Conservation (phyloP, 2,113 vertebrate species). For the Pteronura brasiliensis region DNA sequence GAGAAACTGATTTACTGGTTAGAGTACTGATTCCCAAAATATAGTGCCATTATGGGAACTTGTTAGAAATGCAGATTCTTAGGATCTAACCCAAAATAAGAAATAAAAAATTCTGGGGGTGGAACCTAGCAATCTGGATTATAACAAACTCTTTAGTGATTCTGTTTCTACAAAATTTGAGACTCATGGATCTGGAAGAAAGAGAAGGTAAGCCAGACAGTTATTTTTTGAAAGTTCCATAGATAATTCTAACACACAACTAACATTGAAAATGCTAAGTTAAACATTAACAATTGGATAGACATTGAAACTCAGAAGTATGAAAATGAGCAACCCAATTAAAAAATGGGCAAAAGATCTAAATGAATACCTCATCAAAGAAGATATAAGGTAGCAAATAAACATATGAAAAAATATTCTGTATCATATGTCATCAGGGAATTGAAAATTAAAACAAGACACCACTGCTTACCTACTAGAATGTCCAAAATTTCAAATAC, state of each 20-base stretch:
- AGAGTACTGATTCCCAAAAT: not conserved
- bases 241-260: not conserved
- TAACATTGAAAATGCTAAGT: not conserved
- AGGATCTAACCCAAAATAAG: not conserved
- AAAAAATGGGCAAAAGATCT: not conserved
- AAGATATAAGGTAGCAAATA: not conserved
- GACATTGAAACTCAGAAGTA: not conserved
- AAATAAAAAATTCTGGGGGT: not conserved
- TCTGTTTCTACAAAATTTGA: not conserved
- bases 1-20: not conserved
- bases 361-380: not conserved
- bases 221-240: not conserved
- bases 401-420: not conserved
- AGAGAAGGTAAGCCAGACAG: not conserved
- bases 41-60: not conserved
- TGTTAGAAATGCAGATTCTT: not conserved
- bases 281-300: not conserved
- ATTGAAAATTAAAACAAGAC: not conserved
- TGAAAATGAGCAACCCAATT: not conserved
- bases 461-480: not conserved
- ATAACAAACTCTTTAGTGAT: not conserved
- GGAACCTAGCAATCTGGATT: not conserved
- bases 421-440: not conserved
- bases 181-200: not conserved
- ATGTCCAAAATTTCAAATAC: not conserved